Conservation (phyloP, 2,797 vertebrate genomes). For the Melanotaenia nigrans region DNA sequence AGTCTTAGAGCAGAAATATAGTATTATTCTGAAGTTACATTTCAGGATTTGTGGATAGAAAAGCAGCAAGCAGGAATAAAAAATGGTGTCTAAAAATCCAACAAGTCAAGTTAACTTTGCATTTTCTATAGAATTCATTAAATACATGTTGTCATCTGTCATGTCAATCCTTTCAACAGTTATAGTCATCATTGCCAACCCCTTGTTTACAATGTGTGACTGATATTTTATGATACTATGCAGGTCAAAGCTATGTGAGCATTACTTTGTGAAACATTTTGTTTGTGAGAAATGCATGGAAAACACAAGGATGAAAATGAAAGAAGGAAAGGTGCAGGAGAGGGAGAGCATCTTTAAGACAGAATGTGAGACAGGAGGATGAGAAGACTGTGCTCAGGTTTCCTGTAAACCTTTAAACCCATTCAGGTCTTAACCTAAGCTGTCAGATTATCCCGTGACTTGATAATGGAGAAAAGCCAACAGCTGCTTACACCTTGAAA, state of each 20-base stretch:
- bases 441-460: constrained; percentile 46
- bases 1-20: too few relatives aligned
- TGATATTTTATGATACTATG: too few relatives aligned
- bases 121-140: neutral
- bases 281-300: neutral
- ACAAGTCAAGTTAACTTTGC: neutral
- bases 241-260: neutral
- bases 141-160: neutral
- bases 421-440: constrained; percentile 63
- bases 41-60: too few relatives aligned
- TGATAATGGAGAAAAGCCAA: constrained; percentile 40
- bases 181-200: neutral
- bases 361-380: constrained; percentile 45
- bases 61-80: too few relatives aligned
- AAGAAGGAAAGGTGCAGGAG: neutral
- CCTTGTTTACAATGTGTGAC: too few relatives aligned
- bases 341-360: constrained; percentile 26
- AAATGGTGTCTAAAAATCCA: neutral
- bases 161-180: neutral
- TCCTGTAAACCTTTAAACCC: constrained; percentile 68
- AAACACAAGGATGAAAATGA: constrained; percentile 18
- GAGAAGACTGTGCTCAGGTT: constrained; percentile 59
- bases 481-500: constrained; percentile 22
- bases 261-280: neutral
- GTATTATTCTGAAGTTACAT: too few relatives aligned